These are phyloP conservation scores for Tangara arthus DNA, from an alignment of 2,797 vertebrate genomes.

Conservation along the genomic window DNA sequence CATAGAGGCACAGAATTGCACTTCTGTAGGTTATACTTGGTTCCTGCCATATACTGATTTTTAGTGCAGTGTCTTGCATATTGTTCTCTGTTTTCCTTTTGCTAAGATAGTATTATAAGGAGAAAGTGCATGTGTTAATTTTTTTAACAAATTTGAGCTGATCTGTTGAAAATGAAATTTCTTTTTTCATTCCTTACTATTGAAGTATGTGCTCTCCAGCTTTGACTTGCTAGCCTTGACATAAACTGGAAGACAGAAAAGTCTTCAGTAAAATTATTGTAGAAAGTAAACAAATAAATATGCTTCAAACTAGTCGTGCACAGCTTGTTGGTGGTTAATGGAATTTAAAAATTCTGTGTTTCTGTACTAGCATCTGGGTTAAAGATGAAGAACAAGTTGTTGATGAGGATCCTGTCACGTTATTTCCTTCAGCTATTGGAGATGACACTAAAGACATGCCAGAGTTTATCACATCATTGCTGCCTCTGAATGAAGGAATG, in stretches of 20 bases:
- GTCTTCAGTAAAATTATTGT: background rate
- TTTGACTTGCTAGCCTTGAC: background rate
- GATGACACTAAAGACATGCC: background rate
- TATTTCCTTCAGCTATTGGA: background rate
- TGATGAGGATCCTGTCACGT: background rate
- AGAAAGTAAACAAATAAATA: background rate
- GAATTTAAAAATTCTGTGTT: background rate
- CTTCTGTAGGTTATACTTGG: background rate
- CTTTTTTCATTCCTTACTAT: background rate
- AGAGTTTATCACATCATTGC: background rate
- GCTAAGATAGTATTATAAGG: background rate
- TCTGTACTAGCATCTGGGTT: background rate
- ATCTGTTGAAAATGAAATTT: background rate
- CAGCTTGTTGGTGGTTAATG: background rate
- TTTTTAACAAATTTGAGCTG: background rate
- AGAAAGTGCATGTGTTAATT: background rate
- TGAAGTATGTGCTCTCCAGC: background rate
- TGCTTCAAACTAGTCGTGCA: background rate
- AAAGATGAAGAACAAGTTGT: background rate
- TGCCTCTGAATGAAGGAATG: background rate
- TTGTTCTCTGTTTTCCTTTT: background rate
- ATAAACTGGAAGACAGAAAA: background rate
- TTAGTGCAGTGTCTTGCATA: background rate
- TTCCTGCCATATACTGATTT: background rate
- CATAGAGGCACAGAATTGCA: background rate